Evolutionary conservation across 2,888 invertebrate species (phyloP), one percentile per base, ranked within the genome.

Genomic region (Sphaerophoria taeniata): DNA sequence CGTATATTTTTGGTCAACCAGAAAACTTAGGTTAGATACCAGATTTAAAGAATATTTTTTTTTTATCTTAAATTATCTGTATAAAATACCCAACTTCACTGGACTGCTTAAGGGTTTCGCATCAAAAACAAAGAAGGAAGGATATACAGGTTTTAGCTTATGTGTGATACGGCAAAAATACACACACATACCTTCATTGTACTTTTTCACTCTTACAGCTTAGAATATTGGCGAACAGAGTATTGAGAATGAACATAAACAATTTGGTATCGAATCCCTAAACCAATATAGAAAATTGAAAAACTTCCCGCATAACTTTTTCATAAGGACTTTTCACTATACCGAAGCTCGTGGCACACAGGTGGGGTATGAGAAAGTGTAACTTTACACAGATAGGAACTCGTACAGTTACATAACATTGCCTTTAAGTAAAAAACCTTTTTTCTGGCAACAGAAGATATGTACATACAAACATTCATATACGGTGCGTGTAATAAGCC

Each of bases 221-320:
- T 11, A 43, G 43, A 43, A 60, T 43, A 24, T 24, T 24, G 24
- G 24, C 24, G 24, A 65, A 65, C 34, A 56, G 43, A 39, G 39
- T 24, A 24, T 24, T 2, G 24, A 49, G 49, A 14, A 34, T 24
- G 61, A 33, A 33, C 31, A 34, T 76, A 76, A 69, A 73, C 67
- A 85, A 73, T 73, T 85, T 85, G 81, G 70, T 85, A 85, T 80
- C 76, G 76, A 85, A 85, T 81, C 73, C 58, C 70, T 73, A 77
- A 81, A 76, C 81, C 85, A 85, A 85, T 85, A 85, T 85, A 77
- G 85, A 85, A 85, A 85, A 85, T 85, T 85, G 85, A 77, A 85
- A 85, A 85, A 85, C 85, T 85, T 81, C 85, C 76, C 81, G 73
- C 70, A 85, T 81, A 85, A 81, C 81, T 80, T 85, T 65, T 81